phyloP scores from a whole-genome alignment of 1,140 invertebrate genomes.

The Nasonia giraulti region DNA sequence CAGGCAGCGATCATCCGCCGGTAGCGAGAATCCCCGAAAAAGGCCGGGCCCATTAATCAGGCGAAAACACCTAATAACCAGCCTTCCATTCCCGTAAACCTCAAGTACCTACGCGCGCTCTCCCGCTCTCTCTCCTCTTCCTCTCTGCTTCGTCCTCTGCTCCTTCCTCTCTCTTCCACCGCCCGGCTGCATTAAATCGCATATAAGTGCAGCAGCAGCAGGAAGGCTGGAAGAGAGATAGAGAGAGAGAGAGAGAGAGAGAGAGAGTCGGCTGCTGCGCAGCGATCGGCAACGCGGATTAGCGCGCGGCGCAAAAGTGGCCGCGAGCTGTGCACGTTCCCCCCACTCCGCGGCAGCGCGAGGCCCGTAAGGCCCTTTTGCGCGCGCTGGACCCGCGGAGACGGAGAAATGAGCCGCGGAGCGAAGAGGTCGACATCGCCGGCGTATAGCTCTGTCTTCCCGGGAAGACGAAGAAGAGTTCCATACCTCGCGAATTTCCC shows the following conservation, averaged over 20 bases:
- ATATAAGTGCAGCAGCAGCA: constrained; percentile 36
- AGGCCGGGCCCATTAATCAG: constrained; percentile 51
- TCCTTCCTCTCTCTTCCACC: background rate
- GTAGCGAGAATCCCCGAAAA: constrained; percentile 48
- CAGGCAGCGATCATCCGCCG: constrained; percentile 44
- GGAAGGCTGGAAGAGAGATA: constrained; percentile 5
- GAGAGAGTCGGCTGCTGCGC: background rate
- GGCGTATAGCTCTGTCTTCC: background rate
- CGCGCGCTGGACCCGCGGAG: background rate
- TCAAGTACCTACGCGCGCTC: constrained; percentile 47
- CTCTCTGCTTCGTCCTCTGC: background rate
- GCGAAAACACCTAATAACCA: constrained; percentile 53
- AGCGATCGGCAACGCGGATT: constrained; percentile 53
- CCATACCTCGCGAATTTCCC: constrained; percentile 28
- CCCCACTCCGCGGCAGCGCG: background rate
- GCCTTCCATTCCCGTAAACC: constrained; percentile 52
- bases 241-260: constrained; percentile 43
- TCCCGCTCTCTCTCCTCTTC: background rate
- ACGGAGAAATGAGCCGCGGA: background rate
- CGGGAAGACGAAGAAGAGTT: background rate
- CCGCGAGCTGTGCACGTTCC: constrained; percentile 8
- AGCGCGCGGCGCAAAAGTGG: constrained; percentile 38
- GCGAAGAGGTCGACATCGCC: background rate
- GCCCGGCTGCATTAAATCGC: constrained; percentile 35
- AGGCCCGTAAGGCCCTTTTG: background rate